These are phyloP conservation scores for Diogma glabrata DNA, from an alignment of 2,888 invertebrate species.

Conservation along the genomic window DNA sequence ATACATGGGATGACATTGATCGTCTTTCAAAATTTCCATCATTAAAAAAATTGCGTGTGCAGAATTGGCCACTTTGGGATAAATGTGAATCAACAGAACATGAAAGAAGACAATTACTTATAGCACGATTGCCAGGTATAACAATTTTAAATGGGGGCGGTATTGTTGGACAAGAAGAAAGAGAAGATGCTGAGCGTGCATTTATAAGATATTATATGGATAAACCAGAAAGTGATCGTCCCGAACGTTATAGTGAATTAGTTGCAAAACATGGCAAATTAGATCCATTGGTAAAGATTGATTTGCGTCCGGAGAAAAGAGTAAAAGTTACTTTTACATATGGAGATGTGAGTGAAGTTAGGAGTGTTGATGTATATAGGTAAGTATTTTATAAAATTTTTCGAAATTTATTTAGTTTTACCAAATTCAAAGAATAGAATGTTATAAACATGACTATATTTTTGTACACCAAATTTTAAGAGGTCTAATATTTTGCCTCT, in stretches of 20 bases:
- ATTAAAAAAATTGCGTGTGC: conserved; percentile 71
- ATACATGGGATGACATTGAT: conserved; percentile 84
- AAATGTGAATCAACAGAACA: conserved; percentile 77
- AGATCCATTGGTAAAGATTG: conserved; percentile 79
- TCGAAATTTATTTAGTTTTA: no score
- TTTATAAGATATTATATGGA: conserved; percentile 90
- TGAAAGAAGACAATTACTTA: conserved; percentile 73
- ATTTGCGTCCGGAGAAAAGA: conserved; percentile 73
- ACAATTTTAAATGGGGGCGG: conserved; percentile 83
- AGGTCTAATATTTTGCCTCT: no score
- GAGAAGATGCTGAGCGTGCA: conserved; percentile 85
- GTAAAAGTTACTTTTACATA: conserved; percentile 77
- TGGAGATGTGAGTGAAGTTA: conserved; percentile 60
- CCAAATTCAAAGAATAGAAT: no score
- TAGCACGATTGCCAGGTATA: conserved; percentile 79
- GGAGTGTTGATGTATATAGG: conserved; percentile 64
- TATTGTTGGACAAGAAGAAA: conserved; percentile 67
- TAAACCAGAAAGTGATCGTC: conserved; percentile 69
- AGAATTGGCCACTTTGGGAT: conserved; percentile 63
- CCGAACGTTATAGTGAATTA: conserved; percentile 64
- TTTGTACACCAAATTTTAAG: no score
- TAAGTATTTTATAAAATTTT: conserved; percentile 19
- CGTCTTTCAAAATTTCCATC: conserved; percentile 71
- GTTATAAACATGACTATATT: no score
- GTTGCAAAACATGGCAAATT: conserved; percentile 77